Evolutionary conservation across 2,888 invertebrate genomes (phyloP).

Genomic region (Chironomus riparius): DNA sequence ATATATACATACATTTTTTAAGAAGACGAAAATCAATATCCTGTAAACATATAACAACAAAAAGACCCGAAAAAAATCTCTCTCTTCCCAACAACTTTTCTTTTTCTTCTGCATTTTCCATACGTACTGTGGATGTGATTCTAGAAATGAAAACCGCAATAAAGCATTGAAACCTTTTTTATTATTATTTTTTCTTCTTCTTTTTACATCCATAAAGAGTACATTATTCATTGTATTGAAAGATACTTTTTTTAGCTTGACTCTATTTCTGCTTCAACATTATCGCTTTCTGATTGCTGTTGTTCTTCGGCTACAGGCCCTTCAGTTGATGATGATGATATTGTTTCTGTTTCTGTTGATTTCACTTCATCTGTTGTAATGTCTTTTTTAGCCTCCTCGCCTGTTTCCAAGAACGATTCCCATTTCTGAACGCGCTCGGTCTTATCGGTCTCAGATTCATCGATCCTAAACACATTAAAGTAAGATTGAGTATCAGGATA

Average conservation of each 20-base stretch:
- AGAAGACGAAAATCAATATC: neutral
- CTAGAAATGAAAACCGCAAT: neutral
- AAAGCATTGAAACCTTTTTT: neutral
- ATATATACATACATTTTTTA: too few species aligned
- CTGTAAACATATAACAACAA: neutral
- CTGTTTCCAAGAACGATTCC: constrained; percentile 67
- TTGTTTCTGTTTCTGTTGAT: constrained; percentile 4
- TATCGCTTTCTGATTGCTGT: neutral
- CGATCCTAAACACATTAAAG: constrained; percentile 47
- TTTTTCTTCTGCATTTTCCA: neutral
- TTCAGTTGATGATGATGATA: neutral
- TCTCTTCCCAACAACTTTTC: neutral
- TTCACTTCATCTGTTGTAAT: neutral
- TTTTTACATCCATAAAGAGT: too few species aligned
- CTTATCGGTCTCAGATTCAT: constrained; percentile 83
- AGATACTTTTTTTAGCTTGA: neutral
- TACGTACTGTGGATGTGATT: too few species aligned
- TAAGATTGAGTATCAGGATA: too few species aligned
- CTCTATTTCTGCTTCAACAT: neutral
- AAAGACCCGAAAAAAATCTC: neutral
- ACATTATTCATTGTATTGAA: neutral
- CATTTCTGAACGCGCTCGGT: constrained; percentile 75
- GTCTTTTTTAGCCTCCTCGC: constrained; percentile 39
- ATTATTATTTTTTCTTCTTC: neutral
- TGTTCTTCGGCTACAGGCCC: neutral